These are phyloP conservation scores for Achroia grisella DNA, from an alignment of 1,140 invertebrate species.

Conservation along the genomic window DNA sequence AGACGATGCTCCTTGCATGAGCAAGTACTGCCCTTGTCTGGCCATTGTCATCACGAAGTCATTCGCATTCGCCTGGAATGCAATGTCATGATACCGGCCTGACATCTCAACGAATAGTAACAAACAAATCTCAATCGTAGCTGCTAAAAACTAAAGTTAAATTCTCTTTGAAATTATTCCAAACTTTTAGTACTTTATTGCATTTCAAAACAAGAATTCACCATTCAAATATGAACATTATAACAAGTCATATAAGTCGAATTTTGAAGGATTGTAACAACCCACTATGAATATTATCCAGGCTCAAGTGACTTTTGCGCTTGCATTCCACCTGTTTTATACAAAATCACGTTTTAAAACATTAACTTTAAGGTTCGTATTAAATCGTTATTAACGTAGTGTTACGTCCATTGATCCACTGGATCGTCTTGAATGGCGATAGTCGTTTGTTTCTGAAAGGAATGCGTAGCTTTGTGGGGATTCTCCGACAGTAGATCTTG, in stretches of 20 bases:
- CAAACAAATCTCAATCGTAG: background rate
- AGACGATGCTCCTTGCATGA: constrained; percentile 35
- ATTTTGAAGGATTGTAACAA: constrained; percentile 34
- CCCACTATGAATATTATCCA: constrained; percentile 54
- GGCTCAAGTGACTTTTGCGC: constrained; percentile 27
- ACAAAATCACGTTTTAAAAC: constrained; percentile 19
- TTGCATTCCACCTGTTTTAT: constrained; percentile 21
- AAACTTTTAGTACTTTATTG: no score
- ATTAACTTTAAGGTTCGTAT: constrained; percentile 14
- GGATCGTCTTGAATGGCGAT: constrained; percentile 42
- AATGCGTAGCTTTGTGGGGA: constrained; percentile 10
- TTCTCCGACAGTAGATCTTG: constrained; percentile 19
- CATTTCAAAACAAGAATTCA: constrained; percentile 1
- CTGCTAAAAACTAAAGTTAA: no score
- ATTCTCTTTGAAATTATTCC: no score
- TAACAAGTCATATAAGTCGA: constrained; percentile 28
- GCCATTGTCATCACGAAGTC: constrained; percentile 63
- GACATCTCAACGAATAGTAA: constrained; percentile 25
- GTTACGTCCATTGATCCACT: constrained; percentile 27
- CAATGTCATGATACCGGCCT: constrained; percentile 58
- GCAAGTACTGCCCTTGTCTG: constrained; percentile 65
- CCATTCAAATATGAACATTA: constrained; percentile 1
- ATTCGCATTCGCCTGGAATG: constrained; percentile 63
- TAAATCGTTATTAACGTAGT: constrained; percentile 1
- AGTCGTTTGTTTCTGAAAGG: constrained; percentile 31